These are phyloP conservation scores for Ceratina japonica DNA, from an alignment of 1,140 invertebrate species.

Conservation along the genomic window DNA sequence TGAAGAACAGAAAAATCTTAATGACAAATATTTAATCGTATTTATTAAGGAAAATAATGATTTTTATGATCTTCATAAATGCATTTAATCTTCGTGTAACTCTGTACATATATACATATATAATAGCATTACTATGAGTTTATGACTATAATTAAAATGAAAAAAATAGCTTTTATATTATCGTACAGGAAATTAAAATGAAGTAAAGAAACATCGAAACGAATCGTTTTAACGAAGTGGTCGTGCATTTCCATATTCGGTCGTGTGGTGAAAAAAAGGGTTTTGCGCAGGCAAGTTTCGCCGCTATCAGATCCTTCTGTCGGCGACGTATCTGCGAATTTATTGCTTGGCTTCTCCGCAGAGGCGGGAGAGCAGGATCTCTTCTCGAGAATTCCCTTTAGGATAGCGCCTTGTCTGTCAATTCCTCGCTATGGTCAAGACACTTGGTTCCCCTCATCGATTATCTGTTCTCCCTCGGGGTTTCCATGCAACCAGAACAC, in stretches of 20 bases:
- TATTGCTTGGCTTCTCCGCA: conserved; percentile 56
- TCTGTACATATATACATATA: too few relatives aligned
- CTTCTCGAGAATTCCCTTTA: conserved; percentile 47
- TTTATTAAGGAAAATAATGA: too few relatives aligned
- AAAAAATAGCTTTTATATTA: too few relatives aligned
- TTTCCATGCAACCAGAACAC: conserved; percentile 27
- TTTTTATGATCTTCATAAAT: too few relatives aligned
- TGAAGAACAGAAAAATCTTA: too few relatives aligned
- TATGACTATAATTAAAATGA: too few relatives aligned
- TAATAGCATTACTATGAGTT: too few relatives aligned
- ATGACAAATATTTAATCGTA: too few relatives aligned
- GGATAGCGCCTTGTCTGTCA: conserved; percentile 59
- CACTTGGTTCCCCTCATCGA: conserved; percentile 49
- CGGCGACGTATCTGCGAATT: conserved; percentile 62
- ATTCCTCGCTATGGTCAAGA: conserved; percentile 50
- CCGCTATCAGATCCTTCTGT: conserved; percentile 60
- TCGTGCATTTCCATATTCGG: conserved; percentile 62
- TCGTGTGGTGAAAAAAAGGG: conserved; percentile 44
- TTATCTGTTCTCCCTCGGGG: conserved; percentile 39
- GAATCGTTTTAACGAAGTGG: conserved; percentile 37
- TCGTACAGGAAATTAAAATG: too few relatives aligned
- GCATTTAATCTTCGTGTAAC: too few relatives aligned
- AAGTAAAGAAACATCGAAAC: neutral
- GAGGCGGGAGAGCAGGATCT: conserved; percentile 50
- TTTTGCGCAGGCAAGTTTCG: conserved; percentile 54